Conservation (phyloP, 2,888 invertebrate species). For the Myathropa florea region DNA sequence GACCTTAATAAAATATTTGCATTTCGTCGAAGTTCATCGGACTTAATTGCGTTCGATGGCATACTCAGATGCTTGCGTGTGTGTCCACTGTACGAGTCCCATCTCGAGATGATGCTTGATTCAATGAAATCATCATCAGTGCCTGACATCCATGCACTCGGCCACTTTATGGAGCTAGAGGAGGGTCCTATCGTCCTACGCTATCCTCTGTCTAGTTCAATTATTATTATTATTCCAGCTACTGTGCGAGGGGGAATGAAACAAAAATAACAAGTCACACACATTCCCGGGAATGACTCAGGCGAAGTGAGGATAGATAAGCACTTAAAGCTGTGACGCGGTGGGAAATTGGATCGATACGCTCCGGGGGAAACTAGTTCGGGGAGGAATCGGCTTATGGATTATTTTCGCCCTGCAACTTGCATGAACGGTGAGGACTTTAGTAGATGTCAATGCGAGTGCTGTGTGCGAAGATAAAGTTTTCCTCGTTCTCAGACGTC, state of each 20-base stretch:
- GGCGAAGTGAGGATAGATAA: conserved; percentile 13
- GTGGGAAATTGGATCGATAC: conserved; percentile 38
- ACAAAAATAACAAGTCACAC: not conserved
- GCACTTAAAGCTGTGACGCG: conserved; percentile 9
- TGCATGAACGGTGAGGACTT: not conserved
- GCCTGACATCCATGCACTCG: not conserved
- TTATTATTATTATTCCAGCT: conserved; percentile 34
- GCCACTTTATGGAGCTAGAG: not conserved
- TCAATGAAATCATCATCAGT: conserved; percentile 9
- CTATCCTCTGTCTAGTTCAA: conserved; percentile 1
- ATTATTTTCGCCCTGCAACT: not conserved
- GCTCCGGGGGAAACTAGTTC: conserved; percentile 32
- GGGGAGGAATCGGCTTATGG: not conserved
- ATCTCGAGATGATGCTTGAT: not conserved
- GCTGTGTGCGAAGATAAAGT: not conserved
- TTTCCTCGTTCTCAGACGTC: not conserved
- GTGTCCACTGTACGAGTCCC: not conserved
- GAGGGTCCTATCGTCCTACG: not conserved
- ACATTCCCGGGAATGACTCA: conserved; percentile 28
- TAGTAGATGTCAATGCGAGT: no score
- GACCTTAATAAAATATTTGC: conserved; percentile 47
- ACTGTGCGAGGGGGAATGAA: conserved; percentile 6
- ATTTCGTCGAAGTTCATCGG: conserved; percentile 35
- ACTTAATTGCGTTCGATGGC: not conserved
- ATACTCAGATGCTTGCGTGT: not conserved